Conservation (phyloP, 2,888 invertebrate species). For the Meiosimyza platycephala region DNA sequence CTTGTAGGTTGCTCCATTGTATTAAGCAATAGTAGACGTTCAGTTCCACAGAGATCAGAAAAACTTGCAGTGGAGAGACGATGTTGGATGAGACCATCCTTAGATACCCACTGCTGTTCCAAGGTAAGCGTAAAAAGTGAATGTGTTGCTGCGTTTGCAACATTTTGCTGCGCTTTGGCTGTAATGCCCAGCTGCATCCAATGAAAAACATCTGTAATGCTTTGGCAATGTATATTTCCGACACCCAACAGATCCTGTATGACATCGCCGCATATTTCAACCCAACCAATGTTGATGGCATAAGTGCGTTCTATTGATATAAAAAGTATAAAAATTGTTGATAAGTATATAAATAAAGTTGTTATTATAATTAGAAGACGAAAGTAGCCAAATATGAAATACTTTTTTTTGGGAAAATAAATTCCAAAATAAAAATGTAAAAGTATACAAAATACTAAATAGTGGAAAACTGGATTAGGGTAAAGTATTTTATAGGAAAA, state of each 20-base stretch:
- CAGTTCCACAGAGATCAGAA: constrained; percentile 75
- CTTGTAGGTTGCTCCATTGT: constrained; percentile 67
- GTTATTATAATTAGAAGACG: too few relatives aligned
- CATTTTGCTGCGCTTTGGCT: constrained; percentile 64
- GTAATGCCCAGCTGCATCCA: constrained; percentile 76
- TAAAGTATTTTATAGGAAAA: too few relatives aligned
- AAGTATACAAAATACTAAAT: too few relatives aligned
- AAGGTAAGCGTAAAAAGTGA: constrained; percentile 79
- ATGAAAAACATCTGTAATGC: constrained; percentile 77
- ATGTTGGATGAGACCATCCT: constrained; percentile 76
- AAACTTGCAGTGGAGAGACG: constrained; percentile 80
- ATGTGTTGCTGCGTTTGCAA: constrained; percentile 63
- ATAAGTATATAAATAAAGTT: too few relatives aligned
- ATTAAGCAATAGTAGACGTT: constrained; percentile 68
- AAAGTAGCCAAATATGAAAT: too few relatives aligned
- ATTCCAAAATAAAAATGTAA: too few relatives aligned
- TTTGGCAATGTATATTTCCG: constrained; percentile 71
- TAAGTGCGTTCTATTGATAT: constrained; percentile 71
- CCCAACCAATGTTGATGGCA: constrained; percentile 78
- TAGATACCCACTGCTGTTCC: constrained; percentile 79
- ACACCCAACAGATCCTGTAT: constrained; percentile 71
- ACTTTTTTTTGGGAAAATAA: too few relatives aligned
- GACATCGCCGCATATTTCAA: constrained; percentile 78
- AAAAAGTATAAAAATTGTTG: background rate
- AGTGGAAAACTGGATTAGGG: too few relatives aligned